These are phyloP conservation scores for Orius insidiosus DNA, from an alignment of 1,140 invertebrate species.

Conservation along the genomic window DNA sequence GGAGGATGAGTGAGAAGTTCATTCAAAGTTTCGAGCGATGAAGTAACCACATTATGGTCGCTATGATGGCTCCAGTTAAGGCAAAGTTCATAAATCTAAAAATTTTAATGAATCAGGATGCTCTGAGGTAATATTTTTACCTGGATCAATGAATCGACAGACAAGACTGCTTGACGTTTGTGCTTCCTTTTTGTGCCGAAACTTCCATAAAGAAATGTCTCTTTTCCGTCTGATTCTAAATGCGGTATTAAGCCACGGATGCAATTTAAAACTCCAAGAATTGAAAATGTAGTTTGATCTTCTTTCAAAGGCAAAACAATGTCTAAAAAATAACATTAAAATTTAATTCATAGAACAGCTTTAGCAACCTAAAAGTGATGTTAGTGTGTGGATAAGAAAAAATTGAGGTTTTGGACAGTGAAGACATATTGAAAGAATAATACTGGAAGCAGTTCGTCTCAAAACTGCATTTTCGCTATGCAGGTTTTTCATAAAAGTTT, in stretches of 20 bases:
- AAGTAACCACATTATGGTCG: slow-evolving; percentile 73
- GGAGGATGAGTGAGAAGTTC: slow-evolving; percentile 49
- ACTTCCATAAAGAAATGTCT: slow-evolving; percentile 24
- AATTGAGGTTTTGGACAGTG: slow-evolving; percentile 40
- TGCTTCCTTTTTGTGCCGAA: slow-evolving; percentile 23
- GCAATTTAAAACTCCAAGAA: slow-evolving; percentile 47
- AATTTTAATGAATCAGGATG: background rate
- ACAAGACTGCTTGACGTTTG: slow-evolving; percentile 5
- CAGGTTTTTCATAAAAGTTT: slow-evolving; percentile 46
- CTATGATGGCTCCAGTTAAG: slow-evolving; percentile 47
- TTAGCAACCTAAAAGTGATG: slow-evolving; percentile 26
- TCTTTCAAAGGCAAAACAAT: slow-evolving; percentile 33
- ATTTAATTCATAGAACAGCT: slow-evolving; percentile 6
- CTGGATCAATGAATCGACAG: slow-evolving; percentile 15
- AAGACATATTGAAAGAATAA: slow-evolving; percentile 42
- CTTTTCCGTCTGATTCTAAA: slow-evolving; percentile 20
- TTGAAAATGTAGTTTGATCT: slow-evolving; percentile 28
- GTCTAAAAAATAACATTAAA: slow-evolving; percentile 28
- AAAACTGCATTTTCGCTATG: slow-evolving; percentile 37
- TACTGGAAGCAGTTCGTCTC: slow-evolving; percentile 42
- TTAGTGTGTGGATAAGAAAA: slow-evolving; percentile 41
- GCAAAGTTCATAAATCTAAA: slow-evolving; percentile 65
- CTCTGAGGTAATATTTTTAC: background rate
- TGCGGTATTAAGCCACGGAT: slow-evolving; percentile 42
- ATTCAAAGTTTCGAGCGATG: slow-evolving; percentile 61